Percentiles rank a stretch among this genome's conserved stretches.
Conservation (phyloP, 2,113 vertebrate genomes). For the Elachura formosa region DNA sequence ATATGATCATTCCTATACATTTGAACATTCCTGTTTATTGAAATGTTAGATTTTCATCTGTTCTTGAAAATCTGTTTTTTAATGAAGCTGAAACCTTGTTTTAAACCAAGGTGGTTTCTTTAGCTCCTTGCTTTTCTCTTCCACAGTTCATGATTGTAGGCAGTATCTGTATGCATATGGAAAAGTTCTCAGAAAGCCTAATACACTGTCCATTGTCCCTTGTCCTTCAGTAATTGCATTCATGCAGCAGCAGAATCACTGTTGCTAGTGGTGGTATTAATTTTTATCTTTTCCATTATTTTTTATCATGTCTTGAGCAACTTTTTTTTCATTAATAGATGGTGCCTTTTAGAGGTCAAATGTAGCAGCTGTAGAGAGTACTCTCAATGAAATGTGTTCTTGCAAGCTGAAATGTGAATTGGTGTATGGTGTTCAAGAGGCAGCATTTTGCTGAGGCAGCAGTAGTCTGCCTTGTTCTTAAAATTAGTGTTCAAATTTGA, state of each 20-base stretch:
- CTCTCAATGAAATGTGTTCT: background rate
- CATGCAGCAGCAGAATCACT: background rate
- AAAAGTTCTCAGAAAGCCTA: background rate
- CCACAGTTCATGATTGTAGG: background rate
- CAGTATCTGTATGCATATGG: background rate
- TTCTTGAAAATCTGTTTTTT: background rate
- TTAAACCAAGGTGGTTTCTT: background rate
- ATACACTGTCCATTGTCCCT: background rate
- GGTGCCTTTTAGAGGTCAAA: background rate
- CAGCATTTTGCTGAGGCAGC: background rate
- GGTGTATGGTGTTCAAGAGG: background rate
- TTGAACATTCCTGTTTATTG: background rate
- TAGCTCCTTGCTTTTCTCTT: background rate
- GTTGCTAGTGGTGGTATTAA: background rate
- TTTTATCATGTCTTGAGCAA: background rate
- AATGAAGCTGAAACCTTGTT: background rate
- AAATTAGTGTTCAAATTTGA: background rate
- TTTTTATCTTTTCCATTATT: background rate
- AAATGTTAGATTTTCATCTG: background rate
- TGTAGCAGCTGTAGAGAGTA: accelerated
- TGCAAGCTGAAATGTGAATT: background rate
- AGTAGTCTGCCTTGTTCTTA: background rate
- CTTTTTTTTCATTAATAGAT: background rate
- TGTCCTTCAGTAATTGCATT: background rate
- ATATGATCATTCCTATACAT: background rate